A percentile compares a stretch with the other conserved stretches of the same genome.
Conservation (phyloP, 2,888 invertebrate genomes). For the Cacoxenus indagator region DNA sequence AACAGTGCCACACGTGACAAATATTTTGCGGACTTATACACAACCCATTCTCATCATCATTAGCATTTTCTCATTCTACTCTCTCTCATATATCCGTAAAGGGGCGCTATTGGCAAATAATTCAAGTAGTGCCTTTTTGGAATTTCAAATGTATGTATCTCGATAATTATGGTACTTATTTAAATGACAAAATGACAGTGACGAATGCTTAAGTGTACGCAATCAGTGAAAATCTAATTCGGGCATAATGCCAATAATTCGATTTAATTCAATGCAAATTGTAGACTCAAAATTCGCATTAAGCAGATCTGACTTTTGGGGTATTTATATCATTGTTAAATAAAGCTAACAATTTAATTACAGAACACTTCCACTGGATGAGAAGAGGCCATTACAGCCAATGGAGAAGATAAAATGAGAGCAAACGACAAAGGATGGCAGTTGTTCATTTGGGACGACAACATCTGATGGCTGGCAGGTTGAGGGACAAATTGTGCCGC, state of each 20-base stretch:
- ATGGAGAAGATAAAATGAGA: background rate
- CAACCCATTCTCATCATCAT: too few species aligned
- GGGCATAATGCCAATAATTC: background rate
- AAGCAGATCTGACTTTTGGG: too few species aligned
- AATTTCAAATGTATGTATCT: background rate
- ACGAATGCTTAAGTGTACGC: background rate
- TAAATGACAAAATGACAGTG: background rate
- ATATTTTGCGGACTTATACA: background rate
- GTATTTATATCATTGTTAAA: too few species aligned
- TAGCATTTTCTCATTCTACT: too few species aligned
- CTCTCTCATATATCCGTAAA: too few species aligned
- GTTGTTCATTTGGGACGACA: background rate
- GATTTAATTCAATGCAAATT: background rate
- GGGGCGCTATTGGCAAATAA: too few species aligned
- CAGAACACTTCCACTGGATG: too few species aligned
- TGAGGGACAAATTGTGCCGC: conserved; percentile 2
- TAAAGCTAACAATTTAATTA: too few species aligned
- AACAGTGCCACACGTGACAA: background rate
- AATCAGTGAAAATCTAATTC: background rate
- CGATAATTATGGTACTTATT: background rate
- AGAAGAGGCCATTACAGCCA: too few species aligned
- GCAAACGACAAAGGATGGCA: background rate
- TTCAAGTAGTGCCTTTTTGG: too few species aligned
- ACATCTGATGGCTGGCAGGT: background rate
- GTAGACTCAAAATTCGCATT: too few species aligned